Base-by-base conservation (phyloP, 2,888 invertebrate genomes). In the Petrophora chlorosata region DNA sequence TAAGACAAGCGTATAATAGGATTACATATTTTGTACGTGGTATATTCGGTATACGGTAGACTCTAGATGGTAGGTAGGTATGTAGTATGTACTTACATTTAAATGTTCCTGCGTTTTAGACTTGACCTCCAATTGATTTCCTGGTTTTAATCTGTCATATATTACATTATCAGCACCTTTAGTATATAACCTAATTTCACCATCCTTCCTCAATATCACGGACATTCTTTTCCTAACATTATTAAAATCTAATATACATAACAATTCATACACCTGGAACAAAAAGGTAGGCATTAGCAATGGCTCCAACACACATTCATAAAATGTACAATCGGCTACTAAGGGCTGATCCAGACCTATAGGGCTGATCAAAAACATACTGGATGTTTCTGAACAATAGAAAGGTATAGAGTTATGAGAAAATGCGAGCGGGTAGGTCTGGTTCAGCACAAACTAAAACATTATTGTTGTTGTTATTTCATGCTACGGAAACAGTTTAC, bases 151-250 rank as follows among this genome's bases (percentile, higher is more conserved):
- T 79, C 98, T 93, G 87, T 98, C 98, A 86, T 98, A 98, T 76
- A 99, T 97, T 69, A 99, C 97, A 89, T 97, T 98, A 91, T 99
- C 99, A 56, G 99, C 99, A 63, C 98, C 99, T 92, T 99, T 99
- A 85, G 99, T 99, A 85, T 96, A 98, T 74, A 99, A 92, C 79
- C 95, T 93, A 73, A 97, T 92, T 79, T 94, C 93, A 62, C 95
- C 95, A 81, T 96, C 95, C 80, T 93, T 94, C 74, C 96, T 92
- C 72, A 97, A 90, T 79, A 97, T 96, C 73, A 99, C 99, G 63
- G 99, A 99, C 99, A 99, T 99, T 81, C 99, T 92, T 91, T 99
- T 99, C 68, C 99, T 93, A 65, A 98, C 97, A 91, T 99, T 99
- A 92, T 99, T 99, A 91, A 99, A 99, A 92, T 99, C 99, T 76